Base-by-base conservation (phyloP, 2,888 invertebrate species). In the Pseudococcus longispinus region DNA sequence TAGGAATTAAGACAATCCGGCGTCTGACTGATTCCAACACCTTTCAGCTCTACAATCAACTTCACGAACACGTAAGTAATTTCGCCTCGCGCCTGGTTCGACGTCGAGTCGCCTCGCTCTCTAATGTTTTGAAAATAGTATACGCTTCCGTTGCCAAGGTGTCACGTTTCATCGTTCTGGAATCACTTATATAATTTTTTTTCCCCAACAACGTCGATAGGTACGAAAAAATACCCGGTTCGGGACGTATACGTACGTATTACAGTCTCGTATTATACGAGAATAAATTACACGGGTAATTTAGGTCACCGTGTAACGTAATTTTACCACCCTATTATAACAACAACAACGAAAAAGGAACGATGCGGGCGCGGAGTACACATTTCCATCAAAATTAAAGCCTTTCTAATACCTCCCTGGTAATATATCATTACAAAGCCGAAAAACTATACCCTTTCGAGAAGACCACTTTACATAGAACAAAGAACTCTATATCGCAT, bases 81-180 rank as follows among this genome's bases (percentile, higher is more conserved):
- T 60, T n/a, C 20, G 60, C 20, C 20, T 9, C 20, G 20, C 4
- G 60, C 23, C 60, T 6, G 13, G 20, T 20, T 60, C 4, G 13
- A n/a, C 26, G 65, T 18, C 13, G 26, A 6, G 65, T 18, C n/a
- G 32, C 6, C 32, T 32, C 2, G 32, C 6, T 32, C 6, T 70
- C 15, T 3, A 70, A 77, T 77, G 77, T 77, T 77, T 77, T 77
- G 77, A 77, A 77, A 77, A 77, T 77, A 77, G 77, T 77, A 37
- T 37, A 77, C 32, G 32, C 42, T 77, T n/a, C 20, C 37, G 77
- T 77, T 77, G 77, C 77, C 77, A 77, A 77, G 77, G 77, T 77
- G 77, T 77, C 77, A 77, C 77, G 77, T 77, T 77, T 77, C 74
- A 74, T 74, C 42, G 42, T 37, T 42, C 77, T 29, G 20, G 77